These are phyloP conservation scores for Microcebus murinus DNA, from an alignment of 2,113 vertebrate genomes.

Conservation along the genomic window DNA sequence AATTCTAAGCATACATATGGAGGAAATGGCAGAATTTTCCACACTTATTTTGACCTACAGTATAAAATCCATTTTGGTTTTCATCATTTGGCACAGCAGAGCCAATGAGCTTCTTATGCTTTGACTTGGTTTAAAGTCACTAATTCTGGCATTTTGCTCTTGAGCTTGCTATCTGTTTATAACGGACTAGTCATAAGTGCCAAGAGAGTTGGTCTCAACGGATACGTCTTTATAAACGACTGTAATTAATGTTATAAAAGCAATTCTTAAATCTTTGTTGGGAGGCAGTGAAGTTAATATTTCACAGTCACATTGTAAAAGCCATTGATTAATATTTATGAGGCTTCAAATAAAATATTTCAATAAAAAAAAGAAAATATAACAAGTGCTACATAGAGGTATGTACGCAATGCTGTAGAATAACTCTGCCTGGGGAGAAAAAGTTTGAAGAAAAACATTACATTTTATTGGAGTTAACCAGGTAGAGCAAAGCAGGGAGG, in stretches of 20 bases:
- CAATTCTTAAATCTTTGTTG: conserved; percentile 17
- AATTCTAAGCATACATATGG: neutral
- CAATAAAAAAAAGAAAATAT: neutral
- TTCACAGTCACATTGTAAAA: neutral
- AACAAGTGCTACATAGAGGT: neutral
- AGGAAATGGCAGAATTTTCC: neutral
- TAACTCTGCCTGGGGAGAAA: neutral
- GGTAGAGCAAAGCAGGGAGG: neutral
- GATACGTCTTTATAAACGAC: neutral
- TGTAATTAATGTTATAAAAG: neutral
- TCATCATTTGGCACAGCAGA: neutral
- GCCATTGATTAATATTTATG: conserved; percentile 4
- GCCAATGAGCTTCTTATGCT: neutral
- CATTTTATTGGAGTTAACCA: neutral
- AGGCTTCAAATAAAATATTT: conserved; percentile 15
- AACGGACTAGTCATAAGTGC: neutral
- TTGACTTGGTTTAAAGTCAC: neutral
- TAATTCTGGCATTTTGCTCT: neutral
- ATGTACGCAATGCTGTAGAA: neutral
- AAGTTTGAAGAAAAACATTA: neutral
- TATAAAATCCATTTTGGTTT: conserved; percentile 48
- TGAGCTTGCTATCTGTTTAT: neutral
- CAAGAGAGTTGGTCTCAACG: neutral
- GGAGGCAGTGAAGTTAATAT: neutral
- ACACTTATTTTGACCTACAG: neutral